These are phyloP conservation scores for Eupithecia insigniata DNA, from an alignment of 2,888 invertebrate species.

Conservation along the genomic window DNA sequence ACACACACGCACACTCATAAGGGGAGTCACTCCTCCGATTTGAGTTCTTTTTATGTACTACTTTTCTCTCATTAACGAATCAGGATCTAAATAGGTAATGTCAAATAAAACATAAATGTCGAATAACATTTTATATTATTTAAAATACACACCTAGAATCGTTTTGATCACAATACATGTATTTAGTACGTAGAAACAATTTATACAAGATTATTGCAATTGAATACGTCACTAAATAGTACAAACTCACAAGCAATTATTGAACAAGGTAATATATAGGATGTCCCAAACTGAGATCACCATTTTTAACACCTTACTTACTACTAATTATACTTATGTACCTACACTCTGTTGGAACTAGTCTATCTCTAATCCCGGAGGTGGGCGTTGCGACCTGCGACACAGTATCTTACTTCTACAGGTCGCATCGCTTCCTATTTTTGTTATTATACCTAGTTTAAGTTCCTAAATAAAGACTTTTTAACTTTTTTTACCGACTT, in stretches of 20 bases:
- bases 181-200: constrained; percentile 59
- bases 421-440: too few species aligned
- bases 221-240: constrained; percentile 68
- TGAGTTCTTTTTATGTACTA: too few species aligned
- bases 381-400: too few species aligned
- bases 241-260: constrained; percentile 42
- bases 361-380: too few species aligned
- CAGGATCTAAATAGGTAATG: neutral
- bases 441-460: too few species aligned
- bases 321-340: too few species aligned
- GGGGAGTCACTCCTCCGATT: too few species aligned
- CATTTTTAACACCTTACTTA: neutral
- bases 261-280: constrained; percentile 21
- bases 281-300: neutral
- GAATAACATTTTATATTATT: constrained; percentile 82
- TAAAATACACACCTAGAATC: constrained; percentile 83
- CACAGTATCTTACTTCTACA: too few species aligned
- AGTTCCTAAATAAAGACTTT: too few species aligned
- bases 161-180: constrained; percentile 76
- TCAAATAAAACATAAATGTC: constrained; percentile 59
- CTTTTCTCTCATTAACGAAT: too few species aligned
- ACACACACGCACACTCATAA: constrained; percentile 81
- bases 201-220: constrained; percentile 81
- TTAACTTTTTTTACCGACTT: too few species aligned
- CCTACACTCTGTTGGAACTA: too few species aligned